Conservation (phyloP, 2,888 invertebrate species). For the Heliconius sara region DNA sequence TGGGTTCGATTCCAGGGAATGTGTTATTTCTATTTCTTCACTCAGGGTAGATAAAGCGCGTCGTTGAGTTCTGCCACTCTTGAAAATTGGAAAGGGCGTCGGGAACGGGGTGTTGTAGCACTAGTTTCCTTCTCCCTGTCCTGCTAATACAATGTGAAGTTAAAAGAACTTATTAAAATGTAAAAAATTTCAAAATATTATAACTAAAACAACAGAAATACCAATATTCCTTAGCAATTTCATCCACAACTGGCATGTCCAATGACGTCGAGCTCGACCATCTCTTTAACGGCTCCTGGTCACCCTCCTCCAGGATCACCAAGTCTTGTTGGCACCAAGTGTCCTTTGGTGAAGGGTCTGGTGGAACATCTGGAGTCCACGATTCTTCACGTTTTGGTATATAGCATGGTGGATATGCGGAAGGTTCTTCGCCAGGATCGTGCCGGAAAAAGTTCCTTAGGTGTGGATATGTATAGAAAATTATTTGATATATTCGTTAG, state of each 20-base stretch:
- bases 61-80: not conserved
- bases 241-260: constrained; percentile 63
- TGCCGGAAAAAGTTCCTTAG: constrained; percentile 75
- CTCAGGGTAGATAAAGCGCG: not conserved
- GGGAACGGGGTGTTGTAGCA: not conserved
- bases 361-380: constrained; percentile 71
- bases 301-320: constrained; percentile 58
- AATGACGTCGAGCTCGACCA: constrained; percentile 62
- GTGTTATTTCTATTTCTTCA: not conserved
- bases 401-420: constrained; percentile 67
- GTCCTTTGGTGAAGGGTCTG: constrained; percentile 71
- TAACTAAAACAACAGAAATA: constrained; percentile 44
- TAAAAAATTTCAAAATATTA: not conserved
- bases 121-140: not conserved
- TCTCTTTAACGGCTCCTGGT: constrained; percentile 55
- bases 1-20: not conserved
- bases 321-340: constrained; percentile 67
- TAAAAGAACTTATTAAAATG: not conserved
- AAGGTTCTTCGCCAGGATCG: constrained; percentile 77
- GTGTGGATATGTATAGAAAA: not conserved
- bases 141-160: not conserved
- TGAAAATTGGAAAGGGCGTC: not conserved
- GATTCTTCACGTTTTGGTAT: constrained; percentile 72
- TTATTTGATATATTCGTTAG: no score
- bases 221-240: constrained; percentile 71